phyloP scores from a whole-genome alignment of 2,797 vertebrate genomes.

The Pampus argenteus region DNA sequence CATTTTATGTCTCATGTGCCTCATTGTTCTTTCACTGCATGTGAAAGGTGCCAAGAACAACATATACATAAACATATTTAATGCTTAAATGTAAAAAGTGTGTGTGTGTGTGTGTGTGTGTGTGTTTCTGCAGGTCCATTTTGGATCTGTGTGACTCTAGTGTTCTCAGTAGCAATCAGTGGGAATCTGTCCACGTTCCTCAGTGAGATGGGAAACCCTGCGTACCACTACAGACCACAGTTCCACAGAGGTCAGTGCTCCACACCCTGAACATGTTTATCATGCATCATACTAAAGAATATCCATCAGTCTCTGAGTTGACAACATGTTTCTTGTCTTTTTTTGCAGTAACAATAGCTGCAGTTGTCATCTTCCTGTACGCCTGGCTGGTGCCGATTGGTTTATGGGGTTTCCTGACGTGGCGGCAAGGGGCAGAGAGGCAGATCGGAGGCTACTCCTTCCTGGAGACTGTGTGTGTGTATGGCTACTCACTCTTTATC shows the following conservation, averaged over 20 bases:
- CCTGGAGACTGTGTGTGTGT: constrained; percentile 91
- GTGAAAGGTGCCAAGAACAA: too few species aligned
- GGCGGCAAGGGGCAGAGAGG: constrained; percentile 83
- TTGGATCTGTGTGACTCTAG: constrained; percentile 92
- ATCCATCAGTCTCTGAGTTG: background rate
- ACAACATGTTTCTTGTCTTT: background rate
- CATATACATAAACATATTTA: too few species aligned
- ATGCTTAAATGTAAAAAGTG: too few species aligned
- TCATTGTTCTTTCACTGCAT: too few species aligned
- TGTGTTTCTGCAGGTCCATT: constrained; percentile 85
- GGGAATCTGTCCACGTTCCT: constrained; percentile 89
- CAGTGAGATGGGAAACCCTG: constrained; percentile 68
- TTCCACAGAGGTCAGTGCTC: constrained; percentile 74
- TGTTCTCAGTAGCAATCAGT: constrained; percentile 87
- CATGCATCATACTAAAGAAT: background rate
- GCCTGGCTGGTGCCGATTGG: constrained; percentile 89
- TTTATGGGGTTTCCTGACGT: constrained; percentile 91
- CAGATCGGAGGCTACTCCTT: constrained; percentile 85
- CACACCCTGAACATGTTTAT: background rate
- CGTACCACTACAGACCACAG: constrained; percentile 88
- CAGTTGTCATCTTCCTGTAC: constrained; percentile 88
- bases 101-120: constrained; percentile 1
- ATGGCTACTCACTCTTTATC: constrained; percentile 91
- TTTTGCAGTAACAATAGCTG: constrained; percentile 86
- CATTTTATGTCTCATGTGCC: too few species aligned